Conservation (phyloP, 2,888 invertebrate species). For the Chrysolina haemoptera region DNA sequence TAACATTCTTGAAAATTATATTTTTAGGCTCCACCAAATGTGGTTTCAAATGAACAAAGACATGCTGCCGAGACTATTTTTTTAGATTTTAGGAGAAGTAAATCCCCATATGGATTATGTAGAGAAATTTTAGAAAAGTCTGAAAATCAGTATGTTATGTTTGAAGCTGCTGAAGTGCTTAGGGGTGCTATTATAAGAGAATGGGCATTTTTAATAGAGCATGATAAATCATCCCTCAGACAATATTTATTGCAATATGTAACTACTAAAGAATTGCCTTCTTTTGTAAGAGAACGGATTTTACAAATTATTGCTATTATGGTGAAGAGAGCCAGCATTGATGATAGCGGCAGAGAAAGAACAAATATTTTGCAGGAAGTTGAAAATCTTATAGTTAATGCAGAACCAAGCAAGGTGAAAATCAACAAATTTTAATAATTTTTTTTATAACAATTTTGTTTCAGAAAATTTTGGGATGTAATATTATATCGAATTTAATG, state of each 20-base stretch:
- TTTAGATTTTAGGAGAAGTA: slow-evolving; percentile 85
- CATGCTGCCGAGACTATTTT: slow-evolving; percentile 87
- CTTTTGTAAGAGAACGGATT: slow-evolving; percentile 84
- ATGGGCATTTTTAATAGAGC: slow-evolving; percentile 82
- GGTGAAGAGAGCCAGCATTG: slow-evolving; percentile 86
- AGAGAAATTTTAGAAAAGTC: slow-evolving; percentile 84
- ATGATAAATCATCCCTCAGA: slow-evolving; percentile 79
- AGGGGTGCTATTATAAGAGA: slow-evolving; percentile 88
- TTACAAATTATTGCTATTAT: slow-evolving; percentile 88
- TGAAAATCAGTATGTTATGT: slow-evolving; percentile 84
- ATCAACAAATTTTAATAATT: too few relatives aligned
- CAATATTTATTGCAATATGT: slow-evolving; percentile 87
- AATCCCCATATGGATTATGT: slow-evolving; percentile 86
- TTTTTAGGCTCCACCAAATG: slow-evolving; percentile 83
- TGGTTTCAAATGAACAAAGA: slow-evolving; percentile 84
- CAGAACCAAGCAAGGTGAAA: slow-evolving; percentile 74
- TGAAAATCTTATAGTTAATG: slow-evolving; percentile 81
- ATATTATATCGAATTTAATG: slow-evolving; percentile 86
- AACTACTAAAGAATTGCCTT: slow-evolving; percentile 78
- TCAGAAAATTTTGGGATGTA: slow-evolving; percentile 88
- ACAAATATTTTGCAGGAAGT: slow-evolving; percentile 81
- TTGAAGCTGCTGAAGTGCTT: slow-evolving; percentile 88
- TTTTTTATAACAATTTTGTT: slow-evolving; percentile 51
- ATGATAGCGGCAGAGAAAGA: slow-evolving; percentile 80
- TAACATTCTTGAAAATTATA: slow-evolving; percentile 33